phyloP scores from a whole-genome alignment of 2,113 vertebrate species.

The Nesogale talazaci region DNA sequence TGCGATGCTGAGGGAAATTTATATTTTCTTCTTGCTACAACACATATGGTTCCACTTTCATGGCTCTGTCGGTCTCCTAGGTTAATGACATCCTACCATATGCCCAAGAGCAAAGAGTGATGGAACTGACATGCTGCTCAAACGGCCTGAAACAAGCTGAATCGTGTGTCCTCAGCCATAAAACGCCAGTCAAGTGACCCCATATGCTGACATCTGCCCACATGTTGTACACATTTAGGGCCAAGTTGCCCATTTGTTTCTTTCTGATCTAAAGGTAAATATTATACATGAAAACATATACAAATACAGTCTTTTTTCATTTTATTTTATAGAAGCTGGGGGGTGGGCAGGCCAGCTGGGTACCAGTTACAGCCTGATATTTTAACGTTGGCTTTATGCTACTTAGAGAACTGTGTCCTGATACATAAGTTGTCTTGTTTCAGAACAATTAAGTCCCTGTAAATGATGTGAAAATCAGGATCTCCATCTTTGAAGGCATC shows the following conservation, averaged over 20 bases:
- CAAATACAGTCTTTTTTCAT: conserved; percentile 76
- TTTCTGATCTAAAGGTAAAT: conserved; percentile 85
- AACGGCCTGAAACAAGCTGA: conserved; percentile 73
- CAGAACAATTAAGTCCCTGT: conserved; percentile 64
- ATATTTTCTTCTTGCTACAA: conserved; percentile 77
- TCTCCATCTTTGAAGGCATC: neutral
- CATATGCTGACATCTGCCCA: conserved; percentile 73
- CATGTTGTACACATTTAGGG: conserved; percentile 83
- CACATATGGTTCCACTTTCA: conserved; percentile 88
- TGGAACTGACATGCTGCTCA: conserved; percentile 79
- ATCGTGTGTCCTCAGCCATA: conserved; percentile 75
- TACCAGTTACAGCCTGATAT: conserved; percentile 73
- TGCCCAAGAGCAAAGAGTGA: conserved; percentile 86
- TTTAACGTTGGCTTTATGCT: conserved; percentile 79
- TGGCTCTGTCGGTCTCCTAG: conserved; percentile 76
- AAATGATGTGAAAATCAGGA: conserved; percentile 14
- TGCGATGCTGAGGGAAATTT: conserved; percentile 27
- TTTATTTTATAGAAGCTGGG: conserved; percentile 60
- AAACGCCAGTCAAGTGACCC: conserved; percentile 80
- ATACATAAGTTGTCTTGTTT: conserved; percentile 83
- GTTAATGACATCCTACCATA: conserved; percentile 86
- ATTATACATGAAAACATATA: conserved; percentile 84
- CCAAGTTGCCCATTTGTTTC: conserved; percentile 78
- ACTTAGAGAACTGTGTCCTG: conserved; percentile 71
- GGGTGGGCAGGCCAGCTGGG: conserved; percentile 75